Conservation (phyloP, 2,888 invertebrate species). For the Lypha dubia region DNA sequence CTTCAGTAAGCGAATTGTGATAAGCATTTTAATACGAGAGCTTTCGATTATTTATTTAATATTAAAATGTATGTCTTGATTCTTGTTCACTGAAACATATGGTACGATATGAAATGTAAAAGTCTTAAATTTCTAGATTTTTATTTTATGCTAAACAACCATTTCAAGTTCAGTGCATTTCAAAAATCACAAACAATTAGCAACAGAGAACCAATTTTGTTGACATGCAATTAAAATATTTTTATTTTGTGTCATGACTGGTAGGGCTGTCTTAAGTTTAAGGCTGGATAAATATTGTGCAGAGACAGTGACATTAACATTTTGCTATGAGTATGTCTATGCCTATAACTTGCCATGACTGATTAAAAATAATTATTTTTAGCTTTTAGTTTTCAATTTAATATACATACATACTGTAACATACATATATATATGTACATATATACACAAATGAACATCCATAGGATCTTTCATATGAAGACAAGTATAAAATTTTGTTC, state of each 20-base stretch:
- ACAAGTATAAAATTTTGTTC: too few relatives aligned
- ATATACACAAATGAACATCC: too few relatives aligned
- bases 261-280: not conserved
- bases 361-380: slow-evolving; percentile 38
- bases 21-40: not conserved
- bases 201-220: slow-evolving; percentile 83
- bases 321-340: not conserved
- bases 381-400: not conserved
- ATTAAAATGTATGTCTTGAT: slow-evolving; percentile 12
- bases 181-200: slow-evolving; percentile 82
- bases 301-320: slow-evolving; percentile 6
- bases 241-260: slow-evolving; percentile 37
- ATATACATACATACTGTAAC: too few relatives aligned
- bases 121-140: not conserved
- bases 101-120: not conserved
- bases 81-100: slow-evolving; percentile 7
- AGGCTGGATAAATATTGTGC: slow-evolving; percentile 4
- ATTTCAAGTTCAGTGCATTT: slow-evolving; percentile 76
- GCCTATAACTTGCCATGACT: slow-evolving; percentile 47
- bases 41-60: not conserved
- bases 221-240: slow-evolving; percentile 82
- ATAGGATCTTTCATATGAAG: too few relatives aligned
- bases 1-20: not conserved
- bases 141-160: not conserved
- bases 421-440: not conserved